phyloP scores from a whole-genome alignment of 2,113 vertebrate genomes.

The Bubalus kerabau region DNA sequence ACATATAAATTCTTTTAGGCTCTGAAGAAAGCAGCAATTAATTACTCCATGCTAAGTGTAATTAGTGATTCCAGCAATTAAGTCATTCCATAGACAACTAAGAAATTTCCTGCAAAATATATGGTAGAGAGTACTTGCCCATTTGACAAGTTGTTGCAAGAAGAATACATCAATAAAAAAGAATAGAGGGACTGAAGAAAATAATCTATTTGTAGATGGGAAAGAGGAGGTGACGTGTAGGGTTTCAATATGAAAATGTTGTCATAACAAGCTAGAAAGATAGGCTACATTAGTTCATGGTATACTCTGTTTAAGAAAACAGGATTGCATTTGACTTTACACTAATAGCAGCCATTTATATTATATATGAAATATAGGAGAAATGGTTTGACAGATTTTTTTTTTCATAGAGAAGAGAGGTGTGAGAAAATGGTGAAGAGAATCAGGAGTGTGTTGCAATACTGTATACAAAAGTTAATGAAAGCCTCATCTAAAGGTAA shows the following conservation, averaged over 20 bases:
- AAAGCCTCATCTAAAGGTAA: background rate
- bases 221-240: background rate
- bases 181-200: background rate
- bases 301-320: background rate
- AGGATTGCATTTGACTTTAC: background rate
- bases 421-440: no score
- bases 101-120: background rate
- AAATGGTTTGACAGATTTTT: background rate
- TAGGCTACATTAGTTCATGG: background rate
- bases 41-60: background rate
- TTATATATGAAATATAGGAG: background rate
- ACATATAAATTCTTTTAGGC: background rate
- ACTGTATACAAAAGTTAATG: background rate
- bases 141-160: background rate
- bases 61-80: background rate
- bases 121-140: background rate
- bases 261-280: background rate
- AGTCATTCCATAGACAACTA: background rate
- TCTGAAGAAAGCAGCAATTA: background rate
- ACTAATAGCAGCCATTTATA: background rate
- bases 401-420: background rate
- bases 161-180: background rate
- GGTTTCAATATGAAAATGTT: background rate
- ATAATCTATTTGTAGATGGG: background rate
- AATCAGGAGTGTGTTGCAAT: background rate